Percentiles rank a stretch among this genome's conserved stretches.
Conservation (phyloP, 2,888 invertebrate genomes). For the Theodoxus fluviatilis region DNA sequence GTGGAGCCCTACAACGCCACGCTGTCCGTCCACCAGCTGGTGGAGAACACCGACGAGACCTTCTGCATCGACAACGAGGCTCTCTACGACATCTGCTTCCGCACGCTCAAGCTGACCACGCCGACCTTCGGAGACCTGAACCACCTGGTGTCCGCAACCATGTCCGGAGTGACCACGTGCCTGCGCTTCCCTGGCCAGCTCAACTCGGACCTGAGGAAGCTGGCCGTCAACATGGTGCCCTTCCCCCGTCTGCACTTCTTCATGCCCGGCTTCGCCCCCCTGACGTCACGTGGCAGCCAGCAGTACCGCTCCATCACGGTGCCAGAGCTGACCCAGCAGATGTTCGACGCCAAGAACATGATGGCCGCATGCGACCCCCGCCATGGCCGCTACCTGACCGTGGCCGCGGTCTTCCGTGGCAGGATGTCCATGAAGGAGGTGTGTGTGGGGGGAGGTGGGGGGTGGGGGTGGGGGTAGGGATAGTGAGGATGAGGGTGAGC, state of each 20-base stretch:
- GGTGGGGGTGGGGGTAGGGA: too few relatives aligned
- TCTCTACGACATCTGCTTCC: slow-evolving; percentile 24
- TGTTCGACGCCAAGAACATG: slow-evolving; percentile 32
- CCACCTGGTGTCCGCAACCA: slow-evolving; percentile 22
- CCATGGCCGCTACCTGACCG: slow-evolving; percentile 74
- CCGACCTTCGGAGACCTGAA: slow-evolving; percentile 24
- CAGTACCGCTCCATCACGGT: too few relatives aligned
- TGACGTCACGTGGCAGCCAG: too few relatives aligned
- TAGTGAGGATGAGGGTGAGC: too few relatives aligned
- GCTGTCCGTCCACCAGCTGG: slow-evolving; percentile 8
- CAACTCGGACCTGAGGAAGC: slow-evolving; percentile 32
- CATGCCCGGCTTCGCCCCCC: slow-evolving; percentile 78
- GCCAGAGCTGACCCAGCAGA: slow-evolving; percentile 30
- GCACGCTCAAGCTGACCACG: slow-evolving; percentile 20
- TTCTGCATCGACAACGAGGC: slow-evolving; percentile 26
- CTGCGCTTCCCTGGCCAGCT: too few relatives aligned
- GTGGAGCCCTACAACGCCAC: slow-evolving; percentile 25
- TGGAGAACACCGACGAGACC: slow-evolving; percentile 22
- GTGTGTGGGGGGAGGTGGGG: too few relatives aligned
- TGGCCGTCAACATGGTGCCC: too few relatives aligned
- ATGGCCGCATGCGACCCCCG: slow-evolving; percentile 64
- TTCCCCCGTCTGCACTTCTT: too few relatives aligned
- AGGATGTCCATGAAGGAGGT: slow-evolving; percentile 72
- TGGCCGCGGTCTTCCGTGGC: slow-evolving; percentile 53
- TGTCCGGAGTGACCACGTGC: slow-evolving; percentile 25